Evolutionary conservation across 2,797 vertebrate species (phyloP).

Genomic region (Dendrocincla fuliginosa): DNA sequence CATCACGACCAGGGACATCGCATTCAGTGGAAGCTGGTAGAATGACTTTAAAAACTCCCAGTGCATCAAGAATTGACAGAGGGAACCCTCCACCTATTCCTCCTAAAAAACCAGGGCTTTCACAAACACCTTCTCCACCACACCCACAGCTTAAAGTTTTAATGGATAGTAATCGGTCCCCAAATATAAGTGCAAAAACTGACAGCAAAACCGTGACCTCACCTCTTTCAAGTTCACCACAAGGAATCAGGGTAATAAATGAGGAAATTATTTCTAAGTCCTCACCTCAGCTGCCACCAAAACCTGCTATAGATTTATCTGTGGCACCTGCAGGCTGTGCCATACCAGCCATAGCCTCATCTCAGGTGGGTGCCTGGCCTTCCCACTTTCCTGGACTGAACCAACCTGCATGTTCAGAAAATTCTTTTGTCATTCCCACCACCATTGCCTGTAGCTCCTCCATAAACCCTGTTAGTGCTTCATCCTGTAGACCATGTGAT

Average conservation of each 20-base stretch:
- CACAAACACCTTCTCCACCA: constrained; percentile 93
- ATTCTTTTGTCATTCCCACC: constrained; percentile 86
- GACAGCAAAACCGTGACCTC: constrained; percentile 81
- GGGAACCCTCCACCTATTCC: constrained; percentile 98
- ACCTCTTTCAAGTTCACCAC: constrained; percentile 78
- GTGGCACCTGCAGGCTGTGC: constrained; percentile 83
- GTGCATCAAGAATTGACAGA: constrained; percentile 90
- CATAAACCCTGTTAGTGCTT: constrained; percentile 92
- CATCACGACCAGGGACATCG: constrained; percentile 79
- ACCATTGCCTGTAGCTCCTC: constrained; percentile 90
- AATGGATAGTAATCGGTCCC: constrained; percentile 86
- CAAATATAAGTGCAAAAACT: constrained; percentile 83
- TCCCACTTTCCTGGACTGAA: constrained; percentile 82
- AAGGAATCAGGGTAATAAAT: constrained; percentile 82
- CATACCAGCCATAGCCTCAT: constrained; percentile 94
- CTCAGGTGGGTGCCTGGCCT: constrained; percentile 98
- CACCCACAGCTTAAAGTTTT: constrained; percentile 91
- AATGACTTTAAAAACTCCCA: constrained; percentile 88
- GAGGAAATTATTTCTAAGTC: constrained; percentile 83
- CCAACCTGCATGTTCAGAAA: constrained; percentile 93
- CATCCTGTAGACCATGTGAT: constrained; percentile 91
- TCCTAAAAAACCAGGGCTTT: constrained; percentile 98
- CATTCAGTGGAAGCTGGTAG: constrained; percentile 86
- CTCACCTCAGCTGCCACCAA: constrained; percentile 97
- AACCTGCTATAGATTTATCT: constrained; percentile 95